phyloP scores from a whole-genome alignment of 2,113 vertebrate genomes.

The Paraplagusia blochii region DNA sequence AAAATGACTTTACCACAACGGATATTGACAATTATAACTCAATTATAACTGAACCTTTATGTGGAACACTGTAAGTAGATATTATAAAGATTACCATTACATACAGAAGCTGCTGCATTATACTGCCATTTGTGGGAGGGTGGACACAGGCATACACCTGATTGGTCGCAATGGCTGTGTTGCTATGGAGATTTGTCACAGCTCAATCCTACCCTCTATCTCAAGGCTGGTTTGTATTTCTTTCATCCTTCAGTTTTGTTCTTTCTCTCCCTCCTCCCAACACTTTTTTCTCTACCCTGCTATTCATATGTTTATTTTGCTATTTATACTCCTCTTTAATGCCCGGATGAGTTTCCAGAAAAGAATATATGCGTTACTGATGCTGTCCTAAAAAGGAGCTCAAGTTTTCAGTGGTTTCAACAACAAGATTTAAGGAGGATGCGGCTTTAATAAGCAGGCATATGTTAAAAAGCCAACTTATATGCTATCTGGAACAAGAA shows the following conservation, averaged over 20 bases:
- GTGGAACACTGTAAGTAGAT: slow-evolving; percentile 4
- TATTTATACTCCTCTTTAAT: slow-evolving; percentile 19
- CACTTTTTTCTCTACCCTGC: slow-evolving; percentile 4
- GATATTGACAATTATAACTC: too few relatives aligned
- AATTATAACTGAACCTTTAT: not conserved
- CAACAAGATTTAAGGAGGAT: not conserved
- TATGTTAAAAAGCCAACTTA: slow-evolving; percentile 10
- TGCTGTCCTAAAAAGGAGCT: not conserved
- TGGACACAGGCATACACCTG: slow-evolving; percentile 18
- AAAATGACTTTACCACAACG: too few relatives aligned
- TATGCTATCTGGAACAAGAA: slow-evolving; percentile 13
- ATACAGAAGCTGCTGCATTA: slow-evolving; percentile 31
- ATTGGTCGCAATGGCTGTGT: slow-evolving; percentile 54
- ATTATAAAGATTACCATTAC: slow-evolving; percentile 8
- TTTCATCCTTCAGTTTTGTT: slow-evolving; percentile 26
- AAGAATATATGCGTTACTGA: not conserved
- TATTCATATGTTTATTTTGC: slow-evolving; percentile 27
- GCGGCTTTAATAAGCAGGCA: not conserved
- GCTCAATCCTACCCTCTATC: slow-evolving; percentile 49
- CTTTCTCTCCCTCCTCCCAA: not conserved
- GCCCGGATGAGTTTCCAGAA: slow-evolving; percentile 1
- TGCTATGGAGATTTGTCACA: slow-evolving; percentile 70
- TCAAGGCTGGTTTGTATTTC: slow-evolving; percentile 30
- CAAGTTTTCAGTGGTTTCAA: too few relatives aligned
- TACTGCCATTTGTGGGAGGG: slow-evolving; percentile 44